Evolutionary conservation across 1,140 invertebrate genomes (phyloP).

Genomic region (Pseudomyrmex sp.): DNA sequence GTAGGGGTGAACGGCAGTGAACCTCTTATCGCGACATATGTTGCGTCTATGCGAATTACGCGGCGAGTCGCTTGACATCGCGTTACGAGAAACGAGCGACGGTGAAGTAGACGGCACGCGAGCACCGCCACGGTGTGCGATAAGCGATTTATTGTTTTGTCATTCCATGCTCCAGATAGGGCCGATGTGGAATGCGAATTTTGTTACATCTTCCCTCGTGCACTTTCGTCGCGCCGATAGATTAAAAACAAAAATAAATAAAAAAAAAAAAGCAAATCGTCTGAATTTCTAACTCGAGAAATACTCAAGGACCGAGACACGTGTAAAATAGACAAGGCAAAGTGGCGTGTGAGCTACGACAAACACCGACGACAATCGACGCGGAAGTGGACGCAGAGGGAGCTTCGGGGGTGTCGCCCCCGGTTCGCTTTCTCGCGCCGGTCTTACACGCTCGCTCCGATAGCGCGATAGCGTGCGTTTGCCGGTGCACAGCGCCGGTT

Average conservation of each 20-base stretch:
- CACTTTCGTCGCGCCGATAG: constrained; percentile 6
- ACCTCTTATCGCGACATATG: constrained; percentile 49
- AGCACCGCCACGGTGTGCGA: constrained; percentile 46
- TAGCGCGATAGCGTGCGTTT: constrained; percentile 65
- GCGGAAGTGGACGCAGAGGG: constrained; percentile 55
- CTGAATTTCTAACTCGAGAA: background rate
- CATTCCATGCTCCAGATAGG: constrained; percentile 61
- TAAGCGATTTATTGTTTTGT: constrained; percentile 64
- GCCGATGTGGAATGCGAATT: constrained; percentile 56
- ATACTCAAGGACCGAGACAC: constrained; percentile 10
- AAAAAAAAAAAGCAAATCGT: background rate
- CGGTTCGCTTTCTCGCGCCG: constrained; percentile 4
- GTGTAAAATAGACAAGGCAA: constrained; percentile 46
- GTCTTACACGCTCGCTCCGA: constrained; percentile 52
- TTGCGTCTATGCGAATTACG: constrained; percentile 60
- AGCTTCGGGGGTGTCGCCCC: constrained; percentile 16
- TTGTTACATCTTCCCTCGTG: constrained; percentile 44
- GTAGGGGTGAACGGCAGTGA: background rate
- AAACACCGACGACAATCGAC: constrained; percentile 37
- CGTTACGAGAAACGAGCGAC: constrained; percentile 38
- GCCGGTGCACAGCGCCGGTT: constrained; percentile 60
- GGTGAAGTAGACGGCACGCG: constrained; percentile 45
- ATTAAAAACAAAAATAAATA: background rate
- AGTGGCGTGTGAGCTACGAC: constrained; percentile 21
- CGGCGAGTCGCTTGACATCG: constrained; percentile 51